phyloP scores from a whole-genome alignment of 2,113 vertebrate species.

The Phaethornis superciliosus region DNA sequence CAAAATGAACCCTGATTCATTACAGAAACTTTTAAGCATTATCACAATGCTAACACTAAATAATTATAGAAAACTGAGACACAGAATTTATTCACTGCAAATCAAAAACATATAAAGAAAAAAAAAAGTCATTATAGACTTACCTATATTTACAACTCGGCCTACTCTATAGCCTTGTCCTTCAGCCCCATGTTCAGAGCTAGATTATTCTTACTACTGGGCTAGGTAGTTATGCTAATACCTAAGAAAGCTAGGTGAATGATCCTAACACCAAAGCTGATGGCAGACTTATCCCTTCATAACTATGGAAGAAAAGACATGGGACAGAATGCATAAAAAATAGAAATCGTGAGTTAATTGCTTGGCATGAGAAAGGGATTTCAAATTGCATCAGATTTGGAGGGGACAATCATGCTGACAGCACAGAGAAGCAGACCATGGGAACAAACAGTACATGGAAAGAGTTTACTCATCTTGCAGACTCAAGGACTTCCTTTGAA shows the following conservation, averaged over 20 bases:
- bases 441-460: slow-evolving; percentile 41
- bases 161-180: not conserved
- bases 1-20: not conserved
- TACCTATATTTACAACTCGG: not conserved
- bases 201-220: not conserved
- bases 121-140: not conserved
- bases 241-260: not conserved
- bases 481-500: not conserved
- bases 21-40: not conserved
- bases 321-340: not conserved
- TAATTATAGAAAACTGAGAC: not conserved
- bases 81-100: not conserved
- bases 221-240: not conserved
- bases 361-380: not conserved
- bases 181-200: not conserved
- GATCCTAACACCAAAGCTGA: not conserved
- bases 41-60: not conserved
- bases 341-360: not conserved
- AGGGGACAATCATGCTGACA: slow-evolving; percentile 65
- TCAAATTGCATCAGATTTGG: not conserved
- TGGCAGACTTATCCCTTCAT: not conserved
- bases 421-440: slow-evolving; percentile 59
- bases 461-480: not conserved
- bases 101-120: not conserved
- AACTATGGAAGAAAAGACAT: not conserved